A percentile compares a stretch with the other conserved stretches of the same genome.
phyloP scores from a whole-genome alignment of 2,113 vertebrate species.

The Poecilia latipinna region DNA sequence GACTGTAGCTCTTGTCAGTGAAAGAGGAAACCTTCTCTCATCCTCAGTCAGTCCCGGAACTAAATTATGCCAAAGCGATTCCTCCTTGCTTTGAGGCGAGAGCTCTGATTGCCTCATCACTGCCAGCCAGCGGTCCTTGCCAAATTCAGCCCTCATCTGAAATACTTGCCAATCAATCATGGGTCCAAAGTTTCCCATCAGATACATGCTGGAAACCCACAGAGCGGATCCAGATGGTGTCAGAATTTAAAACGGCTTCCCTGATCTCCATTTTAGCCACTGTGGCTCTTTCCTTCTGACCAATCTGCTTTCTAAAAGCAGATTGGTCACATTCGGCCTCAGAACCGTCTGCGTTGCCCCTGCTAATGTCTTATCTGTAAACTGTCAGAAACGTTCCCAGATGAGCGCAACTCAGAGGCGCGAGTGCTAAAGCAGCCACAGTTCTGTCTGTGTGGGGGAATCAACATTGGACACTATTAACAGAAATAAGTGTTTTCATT shows the following conservation, averaged over 20 bases:
- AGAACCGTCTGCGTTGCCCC: constrained; percentile 33
- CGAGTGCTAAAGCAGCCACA: not conserved
- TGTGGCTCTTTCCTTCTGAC: not conserved
- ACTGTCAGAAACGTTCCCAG: not conserved
- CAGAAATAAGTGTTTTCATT: not conserved
- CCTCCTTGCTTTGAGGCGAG: constrained; percentile 60
- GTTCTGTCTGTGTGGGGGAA: not conserved
- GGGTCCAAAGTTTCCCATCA: constrained; percentile 52
- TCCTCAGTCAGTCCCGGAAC: constrained; percentile 36
- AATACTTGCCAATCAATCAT: constrained; percentile 75
- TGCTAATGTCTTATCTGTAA: constrained; percentile 5
- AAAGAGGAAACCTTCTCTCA: constrained; percentile 33
- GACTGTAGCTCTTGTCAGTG: constrained; percentile 29
- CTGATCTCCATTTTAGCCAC: constrained; percentile 40
- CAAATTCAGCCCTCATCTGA: constrained; percentile 60
- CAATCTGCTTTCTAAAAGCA: constrained; percentile 20
- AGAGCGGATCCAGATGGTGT: constrained; percentile 55
- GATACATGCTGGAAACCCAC: constrained; percentile 55
- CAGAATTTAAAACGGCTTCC: constrained; percentile 44
- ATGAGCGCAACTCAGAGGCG: too few relatives aligned
- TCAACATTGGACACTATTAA: not conserved
- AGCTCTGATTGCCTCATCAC: constrained; percentile 71
- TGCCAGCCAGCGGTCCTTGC: constrained; percentile 54
- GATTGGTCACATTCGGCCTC: constrained; percentile 23
- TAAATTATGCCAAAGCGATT: constrained; percentile 63